Percentiles rank a stretch among this genome's conserved stretches.
Conservation (phyloP, 2,888 invertebrate species). For the Pollenia labialis region DNA sequence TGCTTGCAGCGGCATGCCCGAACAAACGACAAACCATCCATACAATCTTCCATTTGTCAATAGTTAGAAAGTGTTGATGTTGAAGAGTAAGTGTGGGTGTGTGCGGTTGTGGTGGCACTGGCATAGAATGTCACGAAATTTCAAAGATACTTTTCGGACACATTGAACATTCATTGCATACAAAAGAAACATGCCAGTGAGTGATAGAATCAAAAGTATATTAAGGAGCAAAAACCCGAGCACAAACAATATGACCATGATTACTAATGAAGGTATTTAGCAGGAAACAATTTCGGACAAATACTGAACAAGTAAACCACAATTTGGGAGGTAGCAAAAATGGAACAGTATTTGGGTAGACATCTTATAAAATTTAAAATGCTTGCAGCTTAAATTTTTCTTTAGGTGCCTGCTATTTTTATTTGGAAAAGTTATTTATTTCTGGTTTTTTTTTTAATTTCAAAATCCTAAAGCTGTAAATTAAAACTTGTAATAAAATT, state of each 20-base stretch:
- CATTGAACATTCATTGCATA: conserved; percentile 43
- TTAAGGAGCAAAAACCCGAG: conserved; percentile 7
- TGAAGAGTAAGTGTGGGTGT: conserved; percentile 4
- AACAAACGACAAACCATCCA: neutral
- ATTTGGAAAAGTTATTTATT: too few relatives aligned
- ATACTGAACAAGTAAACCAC: conserved; percentile 37
- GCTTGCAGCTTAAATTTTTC: neutral
- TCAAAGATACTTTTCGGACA: conserved; percentile 46
- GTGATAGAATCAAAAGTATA: conserved; percentile 27
- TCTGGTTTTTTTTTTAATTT: neutral
- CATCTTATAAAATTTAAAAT: neutral
- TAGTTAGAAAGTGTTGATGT: conserved; percentile 55
- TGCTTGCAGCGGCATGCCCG: neutral
- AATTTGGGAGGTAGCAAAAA: neutral
- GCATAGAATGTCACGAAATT: conserved; percentile 65
- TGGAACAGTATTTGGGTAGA: neutral
- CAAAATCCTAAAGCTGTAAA: conserved; percentile 6
- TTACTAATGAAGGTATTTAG: conserved; percentile 72
- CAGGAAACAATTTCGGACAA: conserved; percentile 63
- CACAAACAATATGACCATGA: conserved; percentile 61
- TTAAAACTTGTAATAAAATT: conserved; percentile 6
- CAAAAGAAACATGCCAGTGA: conserved; percentile 20
- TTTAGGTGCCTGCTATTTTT: too few relatives aligned
- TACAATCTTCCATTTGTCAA: neutral
- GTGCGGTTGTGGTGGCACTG: conserved; percentile 54